Base-by-base conservation (phyloP, 1,140 invertebrate genomes). In the Anastrepha ludens region DNA sequence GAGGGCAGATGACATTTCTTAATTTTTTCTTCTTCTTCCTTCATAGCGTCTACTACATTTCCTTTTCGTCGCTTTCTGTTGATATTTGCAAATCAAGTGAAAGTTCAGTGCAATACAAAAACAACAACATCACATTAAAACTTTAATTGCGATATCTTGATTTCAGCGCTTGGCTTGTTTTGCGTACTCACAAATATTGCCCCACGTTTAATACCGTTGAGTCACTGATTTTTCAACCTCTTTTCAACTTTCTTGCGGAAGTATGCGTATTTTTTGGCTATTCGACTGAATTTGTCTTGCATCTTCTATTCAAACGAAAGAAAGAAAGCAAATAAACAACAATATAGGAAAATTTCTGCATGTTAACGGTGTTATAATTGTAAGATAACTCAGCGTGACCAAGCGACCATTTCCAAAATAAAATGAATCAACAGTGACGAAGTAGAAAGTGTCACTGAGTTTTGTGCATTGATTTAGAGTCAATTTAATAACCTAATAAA, bases 11-110 rank as follows among this genome's bases (percentile, higher is more conserved):
- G 41, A 11, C 67, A 47, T 41, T 44, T 41, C 41, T 74, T 47
- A 8, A 3, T 55, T 55, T 8, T 55, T 8, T 62, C 17, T 41
- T 65, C 17, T 17, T 44, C 41, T 74, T 47, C 39, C 7, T 67
- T 41, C 65, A 39, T 74, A 44, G 44, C 67, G 2, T 17, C 67
- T n/a, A 65, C 60, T 6, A 70, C 74, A 29, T 47, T 20, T 41
- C 47, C 1, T 55, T 3, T 55, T 67, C 39, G 44, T 74, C 39
- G 17, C 44, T 74, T 58, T 41, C 55, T 50, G 17, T 55, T 81
- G 17, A 74, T 74, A 44, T 74, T 74, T 74, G 74, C 74, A 81
- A 81, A 55, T 81, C 74, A 81, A 81, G 74, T 81, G 74, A 81
- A 81, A 81, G 74, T 81, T 81, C 74, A 81, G 55, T 81, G 74